A percentile compares a stretch with the other conserved stretches of the same genome.
phyloP scores from a whole-genome alignment of 1,140 invertebrate species.

The Drosophila simulans region DNA sequence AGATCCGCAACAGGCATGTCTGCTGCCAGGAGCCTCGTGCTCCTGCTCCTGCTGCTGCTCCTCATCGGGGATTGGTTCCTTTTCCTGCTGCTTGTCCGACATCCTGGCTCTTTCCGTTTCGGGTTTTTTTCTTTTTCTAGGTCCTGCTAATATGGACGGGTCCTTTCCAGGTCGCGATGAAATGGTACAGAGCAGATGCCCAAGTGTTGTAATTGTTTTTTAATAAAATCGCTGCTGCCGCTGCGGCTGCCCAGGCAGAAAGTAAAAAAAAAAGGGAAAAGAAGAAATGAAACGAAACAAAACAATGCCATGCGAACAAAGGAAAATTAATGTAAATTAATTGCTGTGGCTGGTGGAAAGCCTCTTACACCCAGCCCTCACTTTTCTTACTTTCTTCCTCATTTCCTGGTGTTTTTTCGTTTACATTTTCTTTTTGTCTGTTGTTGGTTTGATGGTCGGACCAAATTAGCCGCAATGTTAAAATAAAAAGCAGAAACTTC shows the following conservation, averaged over 20 bases:
- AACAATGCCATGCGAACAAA: slow-evolving; percentile 25
- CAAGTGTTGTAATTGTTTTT: slow-evolving; percentile 70
- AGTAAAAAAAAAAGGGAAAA: background rate
- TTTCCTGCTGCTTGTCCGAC: slow-evolving; percentile 33
- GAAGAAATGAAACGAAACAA: slow-evolving; percentile 10
- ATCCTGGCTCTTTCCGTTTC: slow-evolving; percentile 12
- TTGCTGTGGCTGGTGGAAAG: slow-evolving; percentile 54
- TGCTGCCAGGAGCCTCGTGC: no score
- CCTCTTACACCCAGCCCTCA: slow-evolving; percentile 24
- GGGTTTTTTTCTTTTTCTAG: background rate
- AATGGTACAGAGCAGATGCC: slow-evolving; percentile 20
- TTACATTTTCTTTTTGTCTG: background rate
- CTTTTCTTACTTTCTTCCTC: background rate
- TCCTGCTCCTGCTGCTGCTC: background rate
- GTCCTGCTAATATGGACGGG: background rate
- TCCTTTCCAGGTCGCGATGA: slow-evolving; percentile 10
- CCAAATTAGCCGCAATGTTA: slow-evolving; percentile 26
- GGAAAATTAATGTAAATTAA: slow-evolving; percentile 70
- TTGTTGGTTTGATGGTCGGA: background rate
- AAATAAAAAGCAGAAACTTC: background rate
- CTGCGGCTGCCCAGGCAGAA: background rate
- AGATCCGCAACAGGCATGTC: slow-evolving; percentile 1
- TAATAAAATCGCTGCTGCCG: slow-evolving; percentile 49
- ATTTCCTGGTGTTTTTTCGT: background rate
- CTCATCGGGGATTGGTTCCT: background rate